Percentiles rank a stretch among this genome's conserved stretches.
phyloP scores from a whole-genome alignment of 1,140 invertebrate species.

The Archivesica marissinica region DNA sequence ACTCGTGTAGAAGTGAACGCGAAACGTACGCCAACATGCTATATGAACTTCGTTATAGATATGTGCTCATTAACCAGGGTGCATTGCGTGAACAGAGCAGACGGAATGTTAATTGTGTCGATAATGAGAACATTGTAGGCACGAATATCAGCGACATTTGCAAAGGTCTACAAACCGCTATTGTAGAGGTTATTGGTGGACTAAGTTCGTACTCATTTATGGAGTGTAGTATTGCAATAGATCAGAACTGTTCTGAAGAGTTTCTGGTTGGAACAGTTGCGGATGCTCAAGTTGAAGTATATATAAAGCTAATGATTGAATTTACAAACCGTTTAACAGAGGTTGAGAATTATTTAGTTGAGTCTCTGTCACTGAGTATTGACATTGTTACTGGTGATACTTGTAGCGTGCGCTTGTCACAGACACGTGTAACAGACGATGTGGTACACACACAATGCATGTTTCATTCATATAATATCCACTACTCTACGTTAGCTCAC shows the following conservation, averaged over 20 bases:
- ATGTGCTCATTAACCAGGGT: not conserved
- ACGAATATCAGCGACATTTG: not conserved
- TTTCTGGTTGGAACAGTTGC: not conserved
- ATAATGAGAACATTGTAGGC: not conserved
- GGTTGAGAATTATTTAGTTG: not conserved
- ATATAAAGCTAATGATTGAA: not conserved
- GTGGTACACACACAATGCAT: not conserved
- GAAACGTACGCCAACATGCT: not conserved
- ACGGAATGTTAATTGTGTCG: not conserved
- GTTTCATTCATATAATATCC: not conserved
- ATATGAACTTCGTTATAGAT: not conserved
- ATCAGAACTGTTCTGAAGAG: not conserved
- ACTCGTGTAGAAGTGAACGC: not conserved
- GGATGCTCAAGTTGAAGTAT: not conserved
- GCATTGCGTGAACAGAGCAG: not conserved
- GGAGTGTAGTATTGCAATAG: not conserved
- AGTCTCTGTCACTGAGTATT: not conserved
- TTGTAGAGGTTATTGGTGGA: not conserved
- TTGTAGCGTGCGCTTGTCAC: no score
- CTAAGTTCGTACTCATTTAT: not conserved
- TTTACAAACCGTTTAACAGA: slow-evolving; percentile 1
- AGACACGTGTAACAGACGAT: not conserved
- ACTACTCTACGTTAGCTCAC: no score
- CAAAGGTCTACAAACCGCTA: not conserved
- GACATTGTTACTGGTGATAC: not conserved